These are phyloP conservation scores for Allygus modestus DNA, from an alignment of 2,888 invertebrate genomes.

Conservation along the genomic window DNA sequence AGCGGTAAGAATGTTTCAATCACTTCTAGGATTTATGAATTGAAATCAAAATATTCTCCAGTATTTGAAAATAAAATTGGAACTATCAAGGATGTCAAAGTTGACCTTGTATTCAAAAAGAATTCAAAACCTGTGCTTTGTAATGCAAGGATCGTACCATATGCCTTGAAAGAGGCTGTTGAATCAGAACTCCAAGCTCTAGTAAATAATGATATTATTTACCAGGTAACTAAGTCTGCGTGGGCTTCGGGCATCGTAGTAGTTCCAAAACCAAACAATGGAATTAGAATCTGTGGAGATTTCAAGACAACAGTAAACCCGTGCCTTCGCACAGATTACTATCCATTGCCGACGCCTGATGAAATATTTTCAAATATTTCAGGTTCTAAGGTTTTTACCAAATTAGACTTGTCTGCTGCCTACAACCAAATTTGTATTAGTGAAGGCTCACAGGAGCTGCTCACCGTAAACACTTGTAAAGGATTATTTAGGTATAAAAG, in stretches of 20 bases:
- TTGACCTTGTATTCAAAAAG: conserved; percentile 18
- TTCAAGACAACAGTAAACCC: conserved; percentile 30
- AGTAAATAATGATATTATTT: neutral
- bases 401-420: conserved; percentile 21
- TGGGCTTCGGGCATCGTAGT: neutral
- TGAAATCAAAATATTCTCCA: conserved; percentile 16
- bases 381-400: conserved; percentile 17
- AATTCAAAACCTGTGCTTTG: conserved; percentile 30
- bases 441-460: conserved; percentile 4
- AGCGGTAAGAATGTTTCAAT: conserved; percentile 32
- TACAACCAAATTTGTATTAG: conserved; percentile 8
- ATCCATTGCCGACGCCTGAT: conserved; percentile 18
- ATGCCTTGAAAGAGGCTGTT: neutral
- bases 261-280: neutral
- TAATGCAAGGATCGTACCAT: conserved; percentile 20
- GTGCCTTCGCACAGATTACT: conserved; percentile 12
- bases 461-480: neutral
- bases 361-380: conserved; percentile 33
- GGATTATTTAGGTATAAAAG: conserved; percentile 20
- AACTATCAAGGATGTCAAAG: conserved; percentile 1
- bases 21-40: neutral
- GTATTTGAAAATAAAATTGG: conserved; percentile 35
- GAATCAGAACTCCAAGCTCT: conserved; percentile 1
- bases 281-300: neutral
- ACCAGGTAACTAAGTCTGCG: neutral